Conservation (phyloP, 2,888 invertebrate genomes). For the Melanostoma scalare region DNA sequence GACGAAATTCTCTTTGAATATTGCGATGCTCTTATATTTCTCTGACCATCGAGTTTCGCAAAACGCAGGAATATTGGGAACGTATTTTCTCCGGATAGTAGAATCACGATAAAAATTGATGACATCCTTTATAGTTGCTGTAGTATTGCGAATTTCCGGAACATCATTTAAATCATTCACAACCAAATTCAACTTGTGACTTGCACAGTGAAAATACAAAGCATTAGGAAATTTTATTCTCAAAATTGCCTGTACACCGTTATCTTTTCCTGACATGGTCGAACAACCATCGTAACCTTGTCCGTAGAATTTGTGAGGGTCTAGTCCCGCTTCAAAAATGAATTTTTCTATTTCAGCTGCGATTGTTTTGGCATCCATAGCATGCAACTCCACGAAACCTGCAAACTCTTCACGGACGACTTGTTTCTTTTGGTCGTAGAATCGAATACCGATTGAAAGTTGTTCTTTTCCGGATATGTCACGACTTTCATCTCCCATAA, state of each 20-base stretch:
- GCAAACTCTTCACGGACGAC: not conserved
- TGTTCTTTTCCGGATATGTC: not conserved
- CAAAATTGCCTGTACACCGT: slow-evolving; percentile 4
- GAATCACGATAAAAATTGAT: slow-evolving; percentile 3
- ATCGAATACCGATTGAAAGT: too few relatives aligned
- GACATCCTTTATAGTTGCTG: slow-evolving; percentile 5
- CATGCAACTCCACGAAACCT: not conserved
- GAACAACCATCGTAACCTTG: not conserved
- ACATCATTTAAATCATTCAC: slow-evolving; percentile 14
- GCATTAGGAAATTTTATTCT: slow-evolving; percentile 16
- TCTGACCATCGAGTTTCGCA: slow-evolving; percentile 14
- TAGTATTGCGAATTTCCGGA: slow-evolving; percentile 12
- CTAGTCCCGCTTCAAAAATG: not conserved
- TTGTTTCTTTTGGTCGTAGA: not conserved
- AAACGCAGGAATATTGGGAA: not conserved
- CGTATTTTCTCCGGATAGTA: slow-evolving; percentile 1
- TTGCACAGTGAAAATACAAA: slow-evolving; percentile 22
- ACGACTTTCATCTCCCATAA: not conserved
- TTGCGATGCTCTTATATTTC: slow-evolving; percentile 4
- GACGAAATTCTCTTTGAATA: not conserved
- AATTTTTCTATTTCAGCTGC: not conserved
- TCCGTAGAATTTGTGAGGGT: not conserved
- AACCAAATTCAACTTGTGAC: slow-evolving; percentile 19
- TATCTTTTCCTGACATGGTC: slow-evolving; percentile 4
- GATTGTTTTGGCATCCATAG: not conserved